phyloP scores from a whole-genome alignment of 2,888 invertebrate species.

The Cephus pygmeus region DNA sequence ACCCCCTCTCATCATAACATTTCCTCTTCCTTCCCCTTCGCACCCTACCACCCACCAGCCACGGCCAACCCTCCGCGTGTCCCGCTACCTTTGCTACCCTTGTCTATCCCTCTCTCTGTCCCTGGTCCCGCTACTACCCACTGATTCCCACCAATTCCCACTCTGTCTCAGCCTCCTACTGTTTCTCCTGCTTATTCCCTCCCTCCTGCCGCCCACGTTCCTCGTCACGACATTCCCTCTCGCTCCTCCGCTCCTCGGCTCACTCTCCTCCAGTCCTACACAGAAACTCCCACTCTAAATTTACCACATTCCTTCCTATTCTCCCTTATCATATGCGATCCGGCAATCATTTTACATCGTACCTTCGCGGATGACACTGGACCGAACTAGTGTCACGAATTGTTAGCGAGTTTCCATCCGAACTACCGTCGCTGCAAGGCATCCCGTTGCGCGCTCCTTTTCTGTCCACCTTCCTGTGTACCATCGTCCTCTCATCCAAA shows the following conservation, averaged over 20 bases:
- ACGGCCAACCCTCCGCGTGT: constrained; percentile 12
- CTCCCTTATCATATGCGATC: not conserved
- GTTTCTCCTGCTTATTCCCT: constrained; percentile 1
- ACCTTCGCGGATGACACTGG: not conserved
- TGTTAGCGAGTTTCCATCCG: not conserved
- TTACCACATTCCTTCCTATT: not conserved
- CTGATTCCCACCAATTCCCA: constrained; percentile 5
- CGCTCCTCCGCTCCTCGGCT: not conserved
- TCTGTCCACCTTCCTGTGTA: not conserved
- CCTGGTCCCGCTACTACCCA: not conserved
- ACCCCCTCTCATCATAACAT: not conserved
- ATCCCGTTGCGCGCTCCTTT: not conserved
- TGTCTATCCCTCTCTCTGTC: constrained; percentile 12
- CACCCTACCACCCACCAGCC: not conserved
- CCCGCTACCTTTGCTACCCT: constrained; percentile 4
- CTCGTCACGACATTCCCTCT: constrained; percentile 19
- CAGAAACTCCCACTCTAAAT: not conserved
- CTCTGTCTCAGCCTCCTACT: constrained; percentile 16
- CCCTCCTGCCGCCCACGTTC: constrained; percentile 13
- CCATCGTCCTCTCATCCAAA: not conserved
- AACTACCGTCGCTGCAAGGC: not conserved
- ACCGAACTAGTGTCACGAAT: not conserved
- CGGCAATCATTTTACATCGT: not conserved
- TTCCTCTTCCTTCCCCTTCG: not conserved
- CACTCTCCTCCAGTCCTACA: not conserved